A percentile compares a stretch with the other conserved stretches of the same genome.
Evolutionary conservation across 2,797 vertebrate genomes (phyloP).

Genomic region (Pogoniulus pusillus): DNA sequence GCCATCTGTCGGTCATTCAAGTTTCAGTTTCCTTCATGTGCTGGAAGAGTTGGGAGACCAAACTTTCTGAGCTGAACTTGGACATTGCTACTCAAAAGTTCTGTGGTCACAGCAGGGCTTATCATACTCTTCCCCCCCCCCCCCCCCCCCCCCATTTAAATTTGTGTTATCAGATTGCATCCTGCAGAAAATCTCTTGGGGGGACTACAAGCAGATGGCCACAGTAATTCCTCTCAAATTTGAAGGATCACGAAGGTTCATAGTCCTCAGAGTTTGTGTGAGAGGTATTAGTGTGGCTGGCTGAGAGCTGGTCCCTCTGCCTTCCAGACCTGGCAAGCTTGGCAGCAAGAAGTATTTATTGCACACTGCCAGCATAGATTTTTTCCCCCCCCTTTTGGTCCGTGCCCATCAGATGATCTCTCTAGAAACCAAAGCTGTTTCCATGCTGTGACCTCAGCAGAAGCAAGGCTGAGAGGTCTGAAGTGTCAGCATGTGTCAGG

Average conservation of each 20-base stretch:
- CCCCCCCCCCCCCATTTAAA: neutral
- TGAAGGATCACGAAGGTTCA: slow-evolving; percentile 30
- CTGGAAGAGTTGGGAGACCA: slow-evolving; percentile 6
- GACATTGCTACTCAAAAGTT: neutral
- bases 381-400: neutral
- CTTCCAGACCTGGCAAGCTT: slow-evolving; percentile 1
- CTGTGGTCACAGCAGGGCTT: neutral
- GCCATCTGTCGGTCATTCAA: slow-evolving; percentile 53
- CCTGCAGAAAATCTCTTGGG: slow-evolving; percentile 12
- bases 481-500: neutral
- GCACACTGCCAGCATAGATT: neutral
- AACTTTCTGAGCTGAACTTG: neutral
- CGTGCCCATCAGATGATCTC: neutral
- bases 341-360: neutral
- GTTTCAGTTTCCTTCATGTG: slow-evolving; percentile 26
- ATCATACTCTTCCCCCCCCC: neutral
- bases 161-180: neutral
- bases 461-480: neutral
- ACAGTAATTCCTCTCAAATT: slow-evolving; percentile 34
- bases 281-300: neutral
- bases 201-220: slow-evolving; percentile 34
- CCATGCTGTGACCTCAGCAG: slow-evolving; percentile 6
- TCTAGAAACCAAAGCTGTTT: slow-evolving; percentile 38
- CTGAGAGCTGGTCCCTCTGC: neutral
- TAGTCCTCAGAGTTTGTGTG: neutral